Percentiles rank a stretch among this genome's conserved stretches.
These are phyloP conservation scores for Heterodera carotae DNA, from an alignment of 1,140 invertebrate genomes.

Conservation along the genomic window DNA sequence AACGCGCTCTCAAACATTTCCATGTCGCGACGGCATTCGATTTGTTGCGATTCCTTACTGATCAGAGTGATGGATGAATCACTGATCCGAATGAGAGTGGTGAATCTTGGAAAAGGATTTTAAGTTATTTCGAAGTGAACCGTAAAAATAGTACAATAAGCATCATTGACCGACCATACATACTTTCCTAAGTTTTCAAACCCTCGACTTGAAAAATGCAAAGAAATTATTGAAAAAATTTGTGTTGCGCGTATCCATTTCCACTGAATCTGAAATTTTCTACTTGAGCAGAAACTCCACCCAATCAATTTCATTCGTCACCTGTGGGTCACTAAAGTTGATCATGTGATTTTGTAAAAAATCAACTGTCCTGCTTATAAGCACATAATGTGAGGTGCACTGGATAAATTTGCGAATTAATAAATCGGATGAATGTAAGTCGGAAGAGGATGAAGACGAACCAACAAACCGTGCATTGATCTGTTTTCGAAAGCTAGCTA, in stretches of 20 bases:
- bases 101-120: constrained; percentile 36
- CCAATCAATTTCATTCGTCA: not conserved
- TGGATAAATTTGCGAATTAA: constrained; percentile 35
- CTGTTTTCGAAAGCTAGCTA: not conserved
- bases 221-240: constrained; percentile 42
- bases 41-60: constrained; percentile 43
- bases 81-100: constrained; percentile 41
- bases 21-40: constrained; percentile 45
- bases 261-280: constrained; percentile 46
- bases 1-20: constrained; percentile 34
- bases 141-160: not conserved
- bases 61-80: constrained; percentile 34
- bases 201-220: constrained; percentile 34
- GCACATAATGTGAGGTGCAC: constrained; percentile 16
- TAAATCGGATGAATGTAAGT: not conserved
- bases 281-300: not conserved
- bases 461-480: not conserved
- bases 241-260: constrained; percentile 50
- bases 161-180: not conserved
- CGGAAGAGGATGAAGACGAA: constrained; percentile 7
- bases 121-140: too few relatives aligned
- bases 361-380: constrained; percentile 27
- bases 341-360: constrained; percentile 31
- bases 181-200: constrained; percentile 49
- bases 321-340: constrained; percentile 21